A percentile compares a stretch with the other conserved stretches of the same genome.
phyloP scores from a whole-genome alignment of 92 coral and sea anemone species.

The Epizoanthus stellaris region DNA sequence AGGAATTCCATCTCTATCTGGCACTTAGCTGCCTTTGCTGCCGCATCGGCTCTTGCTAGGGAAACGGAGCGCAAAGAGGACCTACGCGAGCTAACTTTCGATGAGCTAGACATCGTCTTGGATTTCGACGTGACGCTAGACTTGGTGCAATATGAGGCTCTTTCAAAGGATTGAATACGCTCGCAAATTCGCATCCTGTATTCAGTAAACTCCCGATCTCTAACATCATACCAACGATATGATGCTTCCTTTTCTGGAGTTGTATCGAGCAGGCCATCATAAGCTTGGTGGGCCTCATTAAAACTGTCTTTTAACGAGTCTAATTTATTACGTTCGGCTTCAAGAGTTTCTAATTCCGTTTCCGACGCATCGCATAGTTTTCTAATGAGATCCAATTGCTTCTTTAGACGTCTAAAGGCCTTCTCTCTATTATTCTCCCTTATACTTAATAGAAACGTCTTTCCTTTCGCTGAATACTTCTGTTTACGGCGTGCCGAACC shows the following conservation, averaged over 20 bases:
- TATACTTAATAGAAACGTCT: not conserved
- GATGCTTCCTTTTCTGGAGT: slow-evolving; percentile 29
- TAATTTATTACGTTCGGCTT: not conserved
- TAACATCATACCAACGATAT: slow-evolving; percentile 56
- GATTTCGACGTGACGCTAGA: not conserved
- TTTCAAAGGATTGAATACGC: slow-evolving; percentile 40
- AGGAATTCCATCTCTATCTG: slow-evolving; percentile 2
- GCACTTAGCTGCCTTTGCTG: slow-evolving; percentile 8
- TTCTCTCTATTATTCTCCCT: slow-evolving; percentile 1
- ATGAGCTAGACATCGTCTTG: not conserved
- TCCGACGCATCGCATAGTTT: not conserved
- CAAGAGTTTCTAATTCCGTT: not conserved
- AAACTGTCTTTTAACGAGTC: slow-evolving; percentile 6
- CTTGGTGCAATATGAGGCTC: slow-evolving; percentile 8
- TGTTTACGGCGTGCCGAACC: not conserved
- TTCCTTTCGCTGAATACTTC: slow-evolving; percentile 16
- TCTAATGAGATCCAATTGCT: not conserved
- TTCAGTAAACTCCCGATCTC: slow-evolving; percentile 49
- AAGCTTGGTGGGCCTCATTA: slow-evolving; percentile 18
- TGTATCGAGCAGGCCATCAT: slow-evolving; percentile 29
- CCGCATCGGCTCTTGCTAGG: slow-evolving; percentile 18
- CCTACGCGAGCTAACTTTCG: slow-evolving; percentile 1
- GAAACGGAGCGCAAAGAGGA: slow-evolving; percentile 12
- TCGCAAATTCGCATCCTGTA: slow-evolving; percentile 46
- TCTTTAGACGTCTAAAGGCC: not conserved